Conservation (phyloP, 2,888 invertebrate species). For the Ophion ellenae region DNA sequence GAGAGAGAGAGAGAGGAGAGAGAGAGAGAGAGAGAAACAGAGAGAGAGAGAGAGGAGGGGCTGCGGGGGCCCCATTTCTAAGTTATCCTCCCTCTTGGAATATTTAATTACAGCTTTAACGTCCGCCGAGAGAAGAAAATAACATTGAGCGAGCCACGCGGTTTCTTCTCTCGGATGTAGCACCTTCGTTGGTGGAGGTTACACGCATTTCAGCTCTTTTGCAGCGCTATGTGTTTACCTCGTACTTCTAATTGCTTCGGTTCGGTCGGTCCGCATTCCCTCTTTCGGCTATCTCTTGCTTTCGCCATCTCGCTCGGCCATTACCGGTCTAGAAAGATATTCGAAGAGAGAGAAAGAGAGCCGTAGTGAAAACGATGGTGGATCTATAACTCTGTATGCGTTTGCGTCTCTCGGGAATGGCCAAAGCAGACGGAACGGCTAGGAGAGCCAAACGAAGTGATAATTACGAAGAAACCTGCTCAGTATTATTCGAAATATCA, state of each 20-base stretch:
- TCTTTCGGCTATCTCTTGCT: slow-evolving; percentile 10
- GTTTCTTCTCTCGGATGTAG: slow-evolving; percentile 64
- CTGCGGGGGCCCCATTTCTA: slow-evolving; percentile 47
- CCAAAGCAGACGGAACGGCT: slow-evolving; percentile 22
- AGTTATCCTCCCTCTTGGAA: slow-evolving; percentile 72
- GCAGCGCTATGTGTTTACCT: slow-evolving; percentile 80
- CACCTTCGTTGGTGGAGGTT: slow-evolving; percentile 63
- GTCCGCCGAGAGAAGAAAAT: slow-evolving; percentile 77
- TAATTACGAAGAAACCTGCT: slow-evolving; percentile 45
- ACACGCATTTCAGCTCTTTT: slow-evolving; percentile 66
- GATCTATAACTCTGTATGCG: slow-evolving; percentile 53
- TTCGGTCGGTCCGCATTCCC: slow-evolving; percentile 51
- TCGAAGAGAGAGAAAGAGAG: slow-evolving; percentile 28
- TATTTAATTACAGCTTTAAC: slow-evolving; percentile 81
- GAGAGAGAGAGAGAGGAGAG: background rate
- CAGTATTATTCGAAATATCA: slow-evolving; percentile 3
- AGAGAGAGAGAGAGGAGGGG: too few relatives aligned
- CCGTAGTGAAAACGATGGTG: slow-evolving; percentile 34
- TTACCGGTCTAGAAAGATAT: slow-evolving; percentile 53
- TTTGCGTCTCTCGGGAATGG: slow-evolving; percentile 11
- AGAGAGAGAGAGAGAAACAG: background rate
- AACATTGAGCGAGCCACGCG: slow-evolving; percentile 69
- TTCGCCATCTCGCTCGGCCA: slow-evolving; percentile 60
- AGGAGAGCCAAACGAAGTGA: slow-evolving; percentile 24
- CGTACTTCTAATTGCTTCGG: slow-evolving; percentile 82